A percentile compares a stretch with the other conserved stretches of the same genome.
phyloP scores from a whole-genome alignment of 2,888 invertebrate species.

The Drosophila nr. perissopoda region DNA sequence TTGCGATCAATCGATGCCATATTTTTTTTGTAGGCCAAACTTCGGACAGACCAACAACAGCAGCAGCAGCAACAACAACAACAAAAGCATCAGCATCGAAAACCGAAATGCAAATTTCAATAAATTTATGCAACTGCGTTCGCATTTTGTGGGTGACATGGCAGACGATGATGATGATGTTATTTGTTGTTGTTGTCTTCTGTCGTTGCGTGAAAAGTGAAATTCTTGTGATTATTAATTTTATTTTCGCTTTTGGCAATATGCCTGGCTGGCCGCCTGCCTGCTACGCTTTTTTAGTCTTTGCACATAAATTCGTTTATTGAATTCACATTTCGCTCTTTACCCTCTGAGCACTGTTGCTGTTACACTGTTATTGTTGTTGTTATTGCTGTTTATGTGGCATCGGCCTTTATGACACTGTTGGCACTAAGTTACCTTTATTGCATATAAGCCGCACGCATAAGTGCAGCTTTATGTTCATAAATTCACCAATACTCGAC shows the following conservation, averaged over 20 bases:
- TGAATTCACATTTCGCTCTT: slow-evolving; percentile 56
- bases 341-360: slow-evolving; percentile 13
- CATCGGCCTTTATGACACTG: slow-evolving; percentile 77
- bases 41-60: slow-evolving; percentile 25
- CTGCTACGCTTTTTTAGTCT: slow-evolving; percentile 64
- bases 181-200: slow-evolving; percentile 35
- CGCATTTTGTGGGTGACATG: slow-evolving; percentile 75
- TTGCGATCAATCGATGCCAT: slow-evolving; percentile 81
- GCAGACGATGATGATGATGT: slow-evolving; percentile 54
- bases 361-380: slow-evolving; percentile 19
- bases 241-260: slow-evolving; percentile 77
- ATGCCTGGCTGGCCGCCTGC: slow-evolving; percentile 39
- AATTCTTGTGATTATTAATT: slow-evolving; percentile 81
- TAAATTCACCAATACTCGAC: slow-evolving; percentile 71
- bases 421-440: slow-evolving; percentile 80
- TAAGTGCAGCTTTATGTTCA: slow-evolving; percentile 79
- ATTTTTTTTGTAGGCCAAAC: slow-evolving; percentile 78
- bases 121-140: slow-evolving; percentile 79
- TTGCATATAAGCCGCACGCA: slow-evolving; percentile 80
- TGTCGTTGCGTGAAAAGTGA: slow-evolving; percentile 78
- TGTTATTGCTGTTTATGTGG: slow-evolving; percentile 63
- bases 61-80: slow-evolving; percentile 21
- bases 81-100: slow-evolving; percentile 46
- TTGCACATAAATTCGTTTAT: slow-evolving; percentile 66
- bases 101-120: slow-evolving; percentile 78